Percentiles rank a stretch among this genome's conserved stretches.
phyloP scores from a whole-genome alignment of 30 jellyfish, hydroid and myxozoan species.

The Turritopsis dohrnii region DNA sequence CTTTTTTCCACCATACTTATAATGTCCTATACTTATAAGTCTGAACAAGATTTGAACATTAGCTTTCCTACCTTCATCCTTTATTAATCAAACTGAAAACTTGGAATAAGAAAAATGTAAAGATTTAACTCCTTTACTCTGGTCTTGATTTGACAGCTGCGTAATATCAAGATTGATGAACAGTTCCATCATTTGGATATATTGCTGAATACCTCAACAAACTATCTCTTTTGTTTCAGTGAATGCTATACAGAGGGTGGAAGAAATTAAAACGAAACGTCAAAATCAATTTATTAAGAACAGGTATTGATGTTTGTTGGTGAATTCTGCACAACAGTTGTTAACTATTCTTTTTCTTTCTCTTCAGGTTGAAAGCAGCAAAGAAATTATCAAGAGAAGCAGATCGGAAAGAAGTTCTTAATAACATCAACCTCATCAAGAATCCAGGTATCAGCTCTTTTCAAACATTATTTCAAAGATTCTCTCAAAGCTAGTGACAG shows the following conservation, averaged over 20 bases:
- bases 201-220: background rate
- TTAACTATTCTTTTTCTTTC: background rate
- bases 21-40: too few species aligned
- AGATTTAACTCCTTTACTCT: too few species aligned
- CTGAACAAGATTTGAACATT: background rate
- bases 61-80: too few species aligned
- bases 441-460: constrained; percentile 57
- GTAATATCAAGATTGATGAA: too few species aligned
- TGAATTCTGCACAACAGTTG: too few species aligned
- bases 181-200: too few species aligned
- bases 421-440: constrained; percentile 68
- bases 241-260: constrained; percentile 69
- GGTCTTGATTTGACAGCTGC: too few species aligned
- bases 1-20: too few species aligned
- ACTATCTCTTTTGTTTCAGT: constrained; percentile 31
- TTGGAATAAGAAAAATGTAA: too few species aligned
- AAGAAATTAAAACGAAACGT: constrained; percentile 76
- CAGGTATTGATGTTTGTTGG: constrained; percentile 49
- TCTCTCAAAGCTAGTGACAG: too few species aligned
- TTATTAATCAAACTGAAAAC: too few species aligned
- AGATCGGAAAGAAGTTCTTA: constrained; percentile 83
- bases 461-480: background rate
- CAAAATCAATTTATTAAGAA: constrained; percentile 68
- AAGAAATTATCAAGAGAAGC: constrained; percentile 84
- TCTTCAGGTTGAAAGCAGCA: constrained; percentile 61